These are phyloP conservation scores for Euplagia quadripunctaria DNA, from an alignment of 2,888 invertebrate species.

Conservation along the genomic window DNA sequence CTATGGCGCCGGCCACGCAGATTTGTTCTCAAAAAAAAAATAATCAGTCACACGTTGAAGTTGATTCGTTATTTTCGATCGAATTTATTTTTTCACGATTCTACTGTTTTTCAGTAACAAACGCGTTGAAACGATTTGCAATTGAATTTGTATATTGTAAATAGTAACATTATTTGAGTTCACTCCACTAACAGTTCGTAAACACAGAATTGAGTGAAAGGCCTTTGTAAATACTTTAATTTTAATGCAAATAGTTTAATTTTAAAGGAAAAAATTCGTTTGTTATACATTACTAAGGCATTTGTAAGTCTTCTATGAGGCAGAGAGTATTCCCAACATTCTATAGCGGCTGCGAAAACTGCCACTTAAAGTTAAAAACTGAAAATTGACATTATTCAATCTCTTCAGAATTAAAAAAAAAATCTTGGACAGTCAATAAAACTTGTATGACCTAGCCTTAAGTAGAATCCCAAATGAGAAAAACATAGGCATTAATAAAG, in stretches of 20 bases:
- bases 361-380: too few species aligned
- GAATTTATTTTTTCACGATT: too few species aligned
- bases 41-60: constrained; percentile 32
- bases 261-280: background rate
- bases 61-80: background rate
- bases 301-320: background rate
- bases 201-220: background rate
- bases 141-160: background rate
- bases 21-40: constrained; percentile 46
- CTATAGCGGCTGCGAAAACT: too few species aligned
- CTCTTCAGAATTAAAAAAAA: background rate
- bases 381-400: too few species aligned
- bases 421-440: background rate
- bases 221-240: background rate
- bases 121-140: too few species aligned
- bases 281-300: background rate
- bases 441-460: background rate
- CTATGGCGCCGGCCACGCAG: constrained; percentile 49
- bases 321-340: too few species aligned
- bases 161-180: background rate
- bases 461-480: background rate
- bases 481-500: background rate
- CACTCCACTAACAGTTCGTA: background rate
- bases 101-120: too few species aligned
- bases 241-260: background rate